Evolutionary conservation across 1,140 invertebrate genomes (phyloP), one percentile per base, ranked within the genome.

Genomic region (Solenopsis fugax): DNA sequence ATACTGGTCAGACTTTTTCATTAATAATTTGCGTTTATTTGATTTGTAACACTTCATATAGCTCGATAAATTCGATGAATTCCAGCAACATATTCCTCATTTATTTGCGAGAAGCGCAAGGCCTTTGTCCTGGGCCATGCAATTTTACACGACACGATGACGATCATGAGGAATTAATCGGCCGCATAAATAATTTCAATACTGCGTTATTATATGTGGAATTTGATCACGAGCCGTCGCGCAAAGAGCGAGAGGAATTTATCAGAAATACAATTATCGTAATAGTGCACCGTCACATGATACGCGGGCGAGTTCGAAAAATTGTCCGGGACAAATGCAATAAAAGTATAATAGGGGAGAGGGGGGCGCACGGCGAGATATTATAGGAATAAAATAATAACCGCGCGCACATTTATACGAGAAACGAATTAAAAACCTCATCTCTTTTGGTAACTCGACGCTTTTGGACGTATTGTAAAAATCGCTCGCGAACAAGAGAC

Each of bases 101-200:
- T 73, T 82, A 73, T 37, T 34, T 3, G 29, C 54, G 24, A 56
- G 21, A 16, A n/a, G 41, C 48, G 16, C 48, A 10, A 58, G 12
- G 21, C 24, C 24, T 84, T 84, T 73, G 56, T 84, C 9, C 41
- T 16, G 18, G 37, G 21, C 1, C 69, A 9, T 12, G 18, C n/a
- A 84, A 84, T 84, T 84, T 84, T 50, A 62, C 24, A n/a, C 37
- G 65, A 56, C 37, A 45, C 10, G 52, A 56, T 60, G 41, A 75
- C n/a, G 56, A 84, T 73, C 69, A 84, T 37, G 69, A 84, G 24
- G 10, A 73, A 84, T 84, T 84, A 84, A 84, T 84, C 80, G 41
- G 69, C 41, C 24, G 54, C 24, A 48, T 75, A 75, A 84, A 84
- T 84, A 84, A 75, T 75, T 82, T 84, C 69, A 45, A 60, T 84